Evolutionary conservation across 2,113 vertebrate species (phyloP).

Genomic region (Rhagologus leucostigma): DNA sequence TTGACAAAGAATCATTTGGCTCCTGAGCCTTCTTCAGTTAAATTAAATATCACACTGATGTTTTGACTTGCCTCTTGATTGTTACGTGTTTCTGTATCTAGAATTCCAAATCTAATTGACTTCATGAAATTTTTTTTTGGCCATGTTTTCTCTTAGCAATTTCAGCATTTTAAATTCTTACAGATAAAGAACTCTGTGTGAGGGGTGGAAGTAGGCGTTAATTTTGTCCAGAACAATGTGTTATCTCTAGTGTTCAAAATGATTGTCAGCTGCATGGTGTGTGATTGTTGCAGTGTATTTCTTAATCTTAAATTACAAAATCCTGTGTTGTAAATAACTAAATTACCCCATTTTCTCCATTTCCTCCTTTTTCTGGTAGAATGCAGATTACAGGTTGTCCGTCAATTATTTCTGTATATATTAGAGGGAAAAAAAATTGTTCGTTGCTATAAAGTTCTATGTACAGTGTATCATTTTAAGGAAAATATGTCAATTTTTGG

Average conservation of each 20-base stretch:
- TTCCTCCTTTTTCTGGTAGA: background rate
- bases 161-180: background rate
- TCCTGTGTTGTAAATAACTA: background rate
- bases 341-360: background rate
- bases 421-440: background rate
- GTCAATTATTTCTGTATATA: background rate
- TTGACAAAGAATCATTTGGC: background rate
- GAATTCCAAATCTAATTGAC: background rate
- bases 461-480: background rate
- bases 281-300: background rate
- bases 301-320: background rate
- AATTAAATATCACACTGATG: background rate
- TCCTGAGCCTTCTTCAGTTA: background rate
- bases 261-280: background rate
- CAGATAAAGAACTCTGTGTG: rapidly evolving
- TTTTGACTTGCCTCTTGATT: background rate
- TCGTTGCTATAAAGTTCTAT: background rate
- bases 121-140: background rate
- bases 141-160: background rate
- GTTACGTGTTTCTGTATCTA: background rate
- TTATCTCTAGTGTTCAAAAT: background rate
- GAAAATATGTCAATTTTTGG: background rate
- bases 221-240: background rate
- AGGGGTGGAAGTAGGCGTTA: background rate
- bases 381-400: background rate